These are phyloP conservation scores for Psettodes erumei DNA, from an alignment of 2,113 vertebrate species.

Conservation along the genomic window DNA sequence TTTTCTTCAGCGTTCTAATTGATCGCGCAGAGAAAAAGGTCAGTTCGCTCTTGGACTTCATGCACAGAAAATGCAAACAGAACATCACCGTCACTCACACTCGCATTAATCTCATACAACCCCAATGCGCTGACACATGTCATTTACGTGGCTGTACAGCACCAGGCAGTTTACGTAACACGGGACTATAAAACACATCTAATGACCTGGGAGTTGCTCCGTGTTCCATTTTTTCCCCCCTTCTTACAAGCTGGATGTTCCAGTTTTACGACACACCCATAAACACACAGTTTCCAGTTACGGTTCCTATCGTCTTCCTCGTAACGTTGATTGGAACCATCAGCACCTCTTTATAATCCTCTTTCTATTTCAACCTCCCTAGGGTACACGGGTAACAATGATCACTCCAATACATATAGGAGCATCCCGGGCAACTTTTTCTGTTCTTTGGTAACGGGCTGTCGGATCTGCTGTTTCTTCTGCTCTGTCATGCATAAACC, in stretches of 20 bases:
- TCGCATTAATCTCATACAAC: constrained; percentile 10
- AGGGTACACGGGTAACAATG: background rate
- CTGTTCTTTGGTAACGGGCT: background rate
- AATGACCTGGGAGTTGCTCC: constrained; percentile 32
- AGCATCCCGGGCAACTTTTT: background rate
- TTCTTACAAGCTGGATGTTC: constrained; percentile 23
- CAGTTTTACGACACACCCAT: constrained; percentile 47
- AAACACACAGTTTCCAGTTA: constrained; percentile 49
- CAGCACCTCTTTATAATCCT: constrained; percentile 18
- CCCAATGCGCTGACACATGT: background rate
- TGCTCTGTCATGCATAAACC: constrained; percentile 5
- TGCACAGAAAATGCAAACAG: constrained; percentile 4
- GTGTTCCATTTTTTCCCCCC: background rate
- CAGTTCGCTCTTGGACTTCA: background rate
- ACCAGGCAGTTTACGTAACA: background rate
- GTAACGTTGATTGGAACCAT: constrained; percentile 43
- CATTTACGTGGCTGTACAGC: background rate
- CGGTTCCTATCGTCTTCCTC: constrained; percentile 22
- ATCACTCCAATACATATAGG: background rate
- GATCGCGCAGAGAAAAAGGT: background rate
- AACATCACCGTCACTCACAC: background rate
- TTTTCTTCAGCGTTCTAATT: constrained; percentile 6
- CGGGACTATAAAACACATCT: constrained; percentile 3
- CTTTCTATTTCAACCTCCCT: constrained; percentile 26
- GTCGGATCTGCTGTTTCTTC: background rate